phyloP scores from a whole-genome alignment of 2,113 vertebrate genomes.

The Ploceus nigricollis region DNA sequence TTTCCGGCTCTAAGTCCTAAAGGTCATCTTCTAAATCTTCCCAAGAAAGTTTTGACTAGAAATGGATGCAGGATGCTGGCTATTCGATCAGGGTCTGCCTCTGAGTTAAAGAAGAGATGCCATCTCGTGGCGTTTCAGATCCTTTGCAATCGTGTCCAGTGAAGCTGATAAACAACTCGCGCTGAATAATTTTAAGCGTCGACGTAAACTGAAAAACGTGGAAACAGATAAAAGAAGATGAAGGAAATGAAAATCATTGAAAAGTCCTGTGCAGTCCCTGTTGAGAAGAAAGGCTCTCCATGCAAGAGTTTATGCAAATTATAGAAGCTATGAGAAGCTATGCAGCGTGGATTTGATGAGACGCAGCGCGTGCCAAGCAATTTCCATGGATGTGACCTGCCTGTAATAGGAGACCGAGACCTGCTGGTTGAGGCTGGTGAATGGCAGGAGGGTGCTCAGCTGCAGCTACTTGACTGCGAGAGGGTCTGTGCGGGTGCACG shows the following conservation, averaged over 20 bases:
- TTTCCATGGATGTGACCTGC: not conserved
- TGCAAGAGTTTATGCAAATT: not conserved
- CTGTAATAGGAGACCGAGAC: not conserved
- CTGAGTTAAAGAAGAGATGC: not conserved
- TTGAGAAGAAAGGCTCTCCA: not conserved
- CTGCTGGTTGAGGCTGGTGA: not conserved
- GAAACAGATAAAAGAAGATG: not conserved
- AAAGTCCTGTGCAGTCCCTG: not conserved
- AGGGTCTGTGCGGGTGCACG: not conserved
- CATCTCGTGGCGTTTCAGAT: not conserved
- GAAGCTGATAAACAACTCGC: not conserved
- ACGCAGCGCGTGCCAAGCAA: not conserved
- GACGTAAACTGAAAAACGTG: not conserved
- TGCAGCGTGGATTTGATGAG: not conserved
- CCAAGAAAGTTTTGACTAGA: conserved; percentile 23
- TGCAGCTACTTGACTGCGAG: too few relatives aligned
- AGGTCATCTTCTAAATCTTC: not conserved
- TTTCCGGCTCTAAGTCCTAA: not conserved
- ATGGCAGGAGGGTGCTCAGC: not conserved
- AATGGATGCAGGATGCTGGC: not conserved
- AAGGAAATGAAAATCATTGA: not conserved
- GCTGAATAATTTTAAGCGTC: not conserved
- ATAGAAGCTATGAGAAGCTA: not conserved
- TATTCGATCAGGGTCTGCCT: not conserved
- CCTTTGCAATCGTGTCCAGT: not conserved